These are phyloP conservation scores for Drosophila cracens DNA, from an alignment of 2,888 invertebrate genomes.

Conservation along the genomic window DNA sequence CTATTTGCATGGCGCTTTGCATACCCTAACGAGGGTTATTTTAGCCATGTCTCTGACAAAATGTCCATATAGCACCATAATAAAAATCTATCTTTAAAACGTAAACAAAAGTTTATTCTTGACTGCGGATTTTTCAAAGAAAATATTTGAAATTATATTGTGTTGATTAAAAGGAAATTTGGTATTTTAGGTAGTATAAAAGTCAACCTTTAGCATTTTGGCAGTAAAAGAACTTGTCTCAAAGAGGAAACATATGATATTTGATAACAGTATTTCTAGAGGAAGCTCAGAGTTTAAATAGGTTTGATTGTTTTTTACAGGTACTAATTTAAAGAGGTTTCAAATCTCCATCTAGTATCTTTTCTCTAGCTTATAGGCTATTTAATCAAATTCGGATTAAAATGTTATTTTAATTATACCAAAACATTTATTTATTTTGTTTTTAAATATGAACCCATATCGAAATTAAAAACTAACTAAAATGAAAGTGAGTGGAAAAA, in stretches of 20 bases:
- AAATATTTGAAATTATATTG: neutral
- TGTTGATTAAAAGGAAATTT: neutral
- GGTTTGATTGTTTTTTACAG: neutral
- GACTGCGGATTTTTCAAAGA: too few relatives aligned
- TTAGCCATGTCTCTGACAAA: too few relatives aligned
- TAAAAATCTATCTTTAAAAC: too few relatives aligned
- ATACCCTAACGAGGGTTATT: neutral
- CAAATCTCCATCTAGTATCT: neutral
- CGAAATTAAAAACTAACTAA: neutral
- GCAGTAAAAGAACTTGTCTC: neutral
- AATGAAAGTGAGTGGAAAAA: constrained; percentile 11
- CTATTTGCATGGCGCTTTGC: constrained; percentile 5
- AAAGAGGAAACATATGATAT: neutral
- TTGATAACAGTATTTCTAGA: neutral
- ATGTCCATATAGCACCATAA: neutral
- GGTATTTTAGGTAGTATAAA: too few relatives aligned
- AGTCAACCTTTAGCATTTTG: neutral
- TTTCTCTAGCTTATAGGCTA: neutral
- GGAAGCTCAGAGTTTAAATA: neutral
- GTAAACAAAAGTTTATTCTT: neutral
- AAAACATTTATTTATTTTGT: neutral
- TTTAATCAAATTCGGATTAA: neutral
- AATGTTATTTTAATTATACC: neutral
- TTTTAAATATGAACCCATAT: neutral
- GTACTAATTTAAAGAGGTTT: neutral